These are phyloP conservation scores for Periplaneta americana DNA, from an alignment of 1,140 invertebrate genomes.

Conservation along the genomic window DNA sequence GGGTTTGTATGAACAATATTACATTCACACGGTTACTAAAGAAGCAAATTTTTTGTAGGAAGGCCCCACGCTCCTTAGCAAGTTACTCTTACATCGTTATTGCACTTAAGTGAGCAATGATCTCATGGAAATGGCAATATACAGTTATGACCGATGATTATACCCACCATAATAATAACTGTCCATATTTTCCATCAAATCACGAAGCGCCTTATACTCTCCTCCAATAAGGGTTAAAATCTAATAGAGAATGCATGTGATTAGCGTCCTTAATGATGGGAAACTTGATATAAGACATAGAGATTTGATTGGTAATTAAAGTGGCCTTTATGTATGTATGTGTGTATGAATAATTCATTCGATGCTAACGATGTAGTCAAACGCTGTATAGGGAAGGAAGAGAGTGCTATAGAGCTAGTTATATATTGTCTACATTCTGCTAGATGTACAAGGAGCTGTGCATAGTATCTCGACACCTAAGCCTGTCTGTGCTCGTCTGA, in stretches of 20 bases:
- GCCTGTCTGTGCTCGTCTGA: not conserved
- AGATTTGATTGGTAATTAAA: not conserved
- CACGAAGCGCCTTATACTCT: not conserved
- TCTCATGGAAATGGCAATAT: not conserved
- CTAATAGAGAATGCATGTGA: not conserved
- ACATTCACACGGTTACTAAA: not conserved
- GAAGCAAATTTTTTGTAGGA: not conserved
- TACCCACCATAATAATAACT: not conserved
- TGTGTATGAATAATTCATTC: not conserved
- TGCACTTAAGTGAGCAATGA: not conserved
- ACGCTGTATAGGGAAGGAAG: not conserved
- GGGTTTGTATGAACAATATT: no score
- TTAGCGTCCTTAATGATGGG: not conserved
- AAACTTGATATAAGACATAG: not conserved
- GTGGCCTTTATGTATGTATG: not conserved
- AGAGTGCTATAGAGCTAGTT: not conserved
- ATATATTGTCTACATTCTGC: not conserved
- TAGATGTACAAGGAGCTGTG: not conserved
- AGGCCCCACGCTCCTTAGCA: not conserved
- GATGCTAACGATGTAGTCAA: not conserved
- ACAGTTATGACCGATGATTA: not conserved
- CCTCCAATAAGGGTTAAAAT: not conserved
- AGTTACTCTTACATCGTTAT: not conserved
- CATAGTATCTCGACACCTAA: not conserved
- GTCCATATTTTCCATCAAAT: not conserved